Conservation (phyloP, 2,888 invertebrate genomes). For the Hesperia comma region DNA sequence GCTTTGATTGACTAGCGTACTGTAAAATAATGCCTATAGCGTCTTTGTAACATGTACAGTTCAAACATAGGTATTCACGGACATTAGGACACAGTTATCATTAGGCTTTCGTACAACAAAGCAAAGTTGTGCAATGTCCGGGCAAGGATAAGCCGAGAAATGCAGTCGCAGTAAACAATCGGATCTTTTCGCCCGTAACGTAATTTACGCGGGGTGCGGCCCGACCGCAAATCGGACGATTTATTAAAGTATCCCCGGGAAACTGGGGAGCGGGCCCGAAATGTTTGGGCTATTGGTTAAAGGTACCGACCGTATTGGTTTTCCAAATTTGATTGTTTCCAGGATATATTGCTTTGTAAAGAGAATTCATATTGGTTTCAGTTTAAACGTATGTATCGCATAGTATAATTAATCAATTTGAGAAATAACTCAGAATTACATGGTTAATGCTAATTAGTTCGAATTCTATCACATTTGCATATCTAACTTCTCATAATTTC, state of each 20-base stretch:
- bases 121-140: not conserved
- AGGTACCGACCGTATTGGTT: constrained; percentile 18
- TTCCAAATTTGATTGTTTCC: constrained; percentile 29
- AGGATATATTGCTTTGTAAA: constrained; percentile 5
- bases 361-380: not conserved
- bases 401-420: too few relatives aligned
- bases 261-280: constrained; percentile 13
- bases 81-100: too few relatives aligned
- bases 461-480: too few relatives aligned
- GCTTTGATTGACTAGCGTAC: too few relatives aligned
- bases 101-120: too few relatives aligned
- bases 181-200: constrained; percentile 34
- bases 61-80: too few relatives aligned
- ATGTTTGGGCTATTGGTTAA: constrained; percentile 19
- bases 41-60: too few relatives aligned
- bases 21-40: too few relatives aligned
- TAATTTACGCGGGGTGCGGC: constrained; percentile 32
- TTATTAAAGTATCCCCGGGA: constrained; percentile 35
- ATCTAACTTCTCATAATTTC: too few relatives aligned
- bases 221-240: constrained; percentile 36
- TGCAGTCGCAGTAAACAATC: constrained; percentile 35
- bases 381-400: not conserved
- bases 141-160: constrained; percentile 15
- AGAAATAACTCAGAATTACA: too few relatives aligned
- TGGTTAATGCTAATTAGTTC: too few relatives aligned